A percentile compares a stretch with the other conserved stretches of the same genome.
phyloP scores from a whole-genome alignment of 1,140 invertebrate genomes.

The Cherax quadricarinatus region DNA sequence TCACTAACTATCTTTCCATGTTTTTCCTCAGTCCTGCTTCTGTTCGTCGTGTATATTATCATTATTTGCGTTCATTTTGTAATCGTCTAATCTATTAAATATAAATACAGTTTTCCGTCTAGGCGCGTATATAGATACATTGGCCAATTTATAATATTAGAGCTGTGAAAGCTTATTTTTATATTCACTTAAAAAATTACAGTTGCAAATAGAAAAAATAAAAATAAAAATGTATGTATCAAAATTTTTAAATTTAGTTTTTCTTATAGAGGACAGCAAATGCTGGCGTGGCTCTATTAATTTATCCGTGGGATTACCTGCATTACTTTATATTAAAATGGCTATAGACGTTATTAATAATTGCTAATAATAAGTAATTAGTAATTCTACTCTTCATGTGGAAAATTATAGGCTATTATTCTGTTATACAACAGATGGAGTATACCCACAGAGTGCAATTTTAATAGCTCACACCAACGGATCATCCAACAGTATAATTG shows the following conservation, averaged over 20 bases:
- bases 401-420: constrained; percentile 59
- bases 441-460: constrained; percentile 22
- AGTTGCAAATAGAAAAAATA: too few species aligned
- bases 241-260: background rate
- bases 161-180: too few species aligned
- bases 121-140: too few species aligned
- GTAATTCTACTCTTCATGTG: constrained; percentile 57
- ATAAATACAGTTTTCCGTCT: too few species aligned
- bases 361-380: constrained; percentile 46
- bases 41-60: too few species aligned
- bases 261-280: background rate
- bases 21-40: too few species aligned
- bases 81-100: too few species aligned
- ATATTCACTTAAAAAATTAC: too few species aligned
- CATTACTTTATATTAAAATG: constrained; percentile 22
- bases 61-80: too few species aligned
- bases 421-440: constrained; percentile 45
- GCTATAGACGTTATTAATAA: constrained; percentile 47
- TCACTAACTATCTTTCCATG: too few species aligned
- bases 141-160: too few species aligned
- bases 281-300: background rate
- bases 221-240: background rate
- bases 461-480: constrained; percentile 30
- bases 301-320: constrained; percentile 14
- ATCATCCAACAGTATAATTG: constrained; percentile 37